Percentiles rank a stretch among this genome's conserved stretches.
Conservation (phyloP, 2,797 vertebrate species). For the Chaetodon trifasciatus region DNA sequence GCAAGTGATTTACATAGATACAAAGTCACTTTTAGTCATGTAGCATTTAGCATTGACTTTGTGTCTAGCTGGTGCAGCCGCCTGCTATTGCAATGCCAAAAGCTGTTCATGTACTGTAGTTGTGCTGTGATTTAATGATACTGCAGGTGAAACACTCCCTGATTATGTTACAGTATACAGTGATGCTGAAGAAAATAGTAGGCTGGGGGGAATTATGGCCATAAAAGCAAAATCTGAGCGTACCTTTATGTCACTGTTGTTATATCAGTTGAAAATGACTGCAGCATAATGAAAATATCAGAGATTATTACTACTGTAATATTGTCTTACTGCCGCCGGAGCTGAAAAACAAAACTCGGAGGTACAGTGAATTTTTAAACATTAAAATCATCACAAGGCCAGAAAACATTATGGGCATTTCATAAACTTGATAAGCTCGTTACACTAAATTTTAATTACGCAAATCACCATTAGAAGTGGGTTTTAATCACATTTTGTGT, state of each 20-base stretch:
- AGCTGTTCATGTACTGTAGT: background rate
- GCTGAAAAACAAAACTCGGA: slow-evolving; percentile 31
- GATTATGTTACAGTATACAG: no score
- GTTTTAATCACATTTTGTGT: slow-evolving; percentile 57
- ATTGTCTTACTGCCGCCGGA: slow-evolving; percentile 14
- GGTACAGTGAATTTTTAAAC: slow-evolving; percentile 3
- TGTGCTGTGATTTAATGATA: no score
- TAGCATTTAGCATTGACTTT: background rate
- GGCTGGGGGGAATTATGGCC: background rate
- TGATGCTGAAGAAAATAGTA: background rate
- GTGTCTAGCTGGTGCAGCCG: background rate
- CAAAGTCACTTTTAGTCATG: background rate
- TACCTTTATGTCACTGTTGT: slow-evolving; percentile 25
- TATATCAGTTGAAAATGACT: slow-evolving; percentile 42
- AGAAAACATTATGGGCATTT: slow-evolving; percentile 47
- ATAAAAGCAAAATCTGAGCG: background rate
- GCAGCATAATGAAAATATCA: slow-evolving; percentile 51
- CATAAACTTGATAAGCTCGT: slow-evolving; percentile 56
- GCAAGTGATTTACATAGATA: no score
- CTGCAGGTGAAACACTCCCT: no score
- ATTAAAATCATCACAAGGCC: slow-evolving; percentile 20
- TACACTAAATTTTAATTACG: slow-evolving; percentile 58
- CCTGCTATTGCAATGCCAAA: background rate
- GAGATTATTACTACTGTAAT: slow-evolving; percentile 16
- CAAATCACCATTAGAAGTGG: slow-evolving; percentile 41